Conservation (phyloP, 2,888 invertebrate genomes). For the Ceriagrion tenellum region DNA sequence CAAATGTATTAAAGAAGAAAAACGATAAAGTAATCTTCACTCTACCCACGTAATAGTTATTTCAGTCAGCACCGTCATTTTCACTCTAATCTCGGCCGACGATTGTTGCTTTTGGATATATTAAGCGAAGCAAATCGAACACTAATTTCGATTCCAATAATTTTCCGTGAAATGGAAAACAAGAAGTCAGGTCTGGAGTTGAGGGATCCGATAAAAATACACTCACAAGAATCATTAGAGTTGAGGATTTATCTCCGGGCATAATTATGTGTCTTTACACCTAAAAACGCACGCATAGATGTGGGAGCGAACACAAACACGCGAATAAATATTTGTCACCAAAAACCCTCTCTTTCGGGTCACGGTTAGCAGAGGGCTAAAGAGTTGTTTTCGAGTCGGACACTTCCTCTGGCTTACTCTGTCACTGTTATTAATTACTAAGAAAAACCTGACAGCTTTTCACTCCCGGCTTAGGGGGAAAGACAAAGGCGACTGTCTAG, state of each 20-base stretch:
- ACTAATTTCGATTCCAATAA: neutral
- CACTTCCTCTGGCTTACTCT: neutral
- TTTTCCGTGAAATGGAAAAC: too few species aligned
- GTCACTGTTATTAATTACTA: slow-evolving; percentile 52
- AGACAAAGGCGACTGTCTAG: slow-evolving; percentile 54
- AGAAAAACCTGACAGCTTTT: slow-evolving; percentile 42
- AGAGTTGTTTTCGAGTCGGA: slow-evolving; percentile 39
- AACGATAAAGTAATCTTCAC: neutral
- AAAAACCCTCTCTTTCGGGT: neutral
- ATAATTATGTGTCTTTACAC: slow-evolving; percentile 26
- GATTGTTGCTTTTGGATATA: neutral
- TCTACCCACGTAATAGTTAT: neutral
- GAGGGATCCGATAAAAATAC: neutral
- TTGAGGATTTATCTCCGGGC: neutral
- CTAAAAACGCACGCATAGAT: neutral
- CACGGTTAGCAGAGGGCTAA: slow-evolving; percentile 38
- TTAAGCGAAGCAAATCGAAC: neutral
- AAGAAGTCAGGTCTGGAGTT: neutral
- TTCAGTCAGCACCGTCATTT: neutral
- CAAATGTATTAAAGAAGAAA: neutral
- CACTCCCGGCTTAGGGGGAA: neutral
- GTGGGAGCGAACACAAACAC: neutral
- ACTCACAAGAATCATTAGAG: neutral
- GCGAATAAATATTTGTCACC: slow-evolving; percentile 32
- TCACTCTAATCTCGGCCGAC: neutral